phyloP scores from a whole-genome alignment of 2,797 vertebrate species.

The Oreortyx pictus region DNA sequence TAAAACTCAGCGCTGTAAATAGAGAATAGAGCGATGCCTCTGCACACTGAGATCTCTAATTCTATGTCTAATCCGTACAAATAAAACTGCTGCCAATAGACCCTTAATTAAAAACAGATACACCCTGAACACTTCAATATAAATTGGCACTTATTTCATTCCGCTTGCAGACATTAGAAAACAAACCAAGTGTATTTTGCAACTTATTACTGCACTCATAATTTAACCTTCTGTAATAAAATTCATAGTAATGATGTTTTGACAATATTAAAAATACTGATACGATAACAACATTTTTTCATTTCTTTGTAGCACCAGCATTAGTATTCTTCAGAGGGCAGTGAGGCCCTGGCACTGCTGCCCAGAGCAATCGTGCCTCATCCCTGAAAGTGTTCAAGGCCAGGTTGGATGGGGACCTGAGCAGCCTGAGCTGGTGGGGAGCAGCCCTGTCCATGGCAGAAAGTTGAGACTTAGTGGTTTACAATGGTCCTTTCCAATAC shows the following conservation, averaged over 20 bases:
- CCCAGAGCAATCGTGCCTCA: not conserved
- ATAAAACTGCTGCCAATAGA: fast-evolving
- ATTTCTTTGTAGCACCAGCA: not conserved
- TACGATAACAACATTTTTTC: not conserved
- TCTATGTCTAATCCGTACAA: not conserved
- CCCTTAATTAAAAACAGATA: not conserved
- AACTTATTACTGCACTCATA: not conserved
- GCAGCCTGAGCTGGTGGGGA: not conserved
- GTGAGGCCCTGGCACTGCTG: not conserved
- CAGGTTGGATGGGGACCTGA: not conserved
- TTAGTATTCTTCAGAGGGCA: not conserved
- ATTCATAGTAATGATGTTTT: not conserved
- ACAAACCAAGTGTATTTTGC: not conserved
- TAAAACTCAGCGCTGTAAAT: not conserved
- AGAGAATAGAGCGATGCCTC: not conserved
- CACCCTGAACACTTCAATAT: not conserved
- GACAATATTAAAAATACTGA: not conserved
- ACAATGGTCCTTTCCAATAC: not conserved
- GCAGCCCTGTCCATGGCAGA: not conserved
- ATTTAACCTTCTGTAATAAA: not conserved
- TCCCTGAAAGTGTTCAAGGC: not conserved
- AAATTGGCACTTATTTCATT: not conserved
- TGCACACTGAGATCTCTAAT: not conserved
- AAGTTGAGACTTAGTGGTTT: not conserved
- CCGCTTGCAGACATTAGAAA: not conserved